Percentiles rank a stretch among this genome's conserved stretches.
phyloP scores from a whole-genome alignment of 2,888 invertebrate species.

The Gymnocheta viridis region DNA sequence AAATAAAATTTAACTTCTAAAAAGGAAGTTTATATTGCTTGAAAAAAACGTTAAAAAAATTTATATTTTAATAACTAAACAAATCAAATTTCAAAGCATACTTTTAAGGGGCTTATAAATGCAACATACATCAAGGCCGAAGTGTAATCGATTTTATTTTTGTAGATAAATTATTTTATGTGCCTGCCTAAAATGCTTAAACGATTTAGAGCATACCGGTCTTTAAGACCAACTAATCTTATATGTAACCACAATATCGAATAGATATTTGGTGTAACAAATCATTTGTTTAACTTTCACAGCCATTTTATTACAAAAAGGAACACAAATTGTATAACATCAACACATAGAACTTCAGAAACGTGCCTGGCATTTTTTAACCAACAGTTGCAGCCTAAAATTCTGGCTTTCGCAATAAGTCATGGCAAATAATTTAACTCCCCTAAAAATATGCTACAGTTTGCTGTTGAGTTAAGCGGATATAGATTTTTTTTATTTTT shows the following conservation, averaged over 20 bases:
- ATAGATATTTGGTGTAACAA: conserved; percentile 30
- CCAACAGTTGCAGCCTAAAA: not conserved
- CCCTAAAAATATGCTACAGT: conserved; percentile 9
- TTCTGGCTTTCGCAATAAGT: not conserved
- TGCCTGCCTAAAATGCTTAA: conserved; percentile 46
- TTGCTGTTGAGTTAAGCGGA: conserved; percentile 7
- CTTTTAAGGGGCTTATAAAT: not conserved
- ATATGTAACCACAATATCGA: conserved; percentile 23
- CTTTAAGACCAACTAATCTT: conserved; percentile 40
- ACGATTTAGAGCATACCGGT: not conserved
- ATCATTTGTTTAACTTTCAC: conserved; percentile 44
- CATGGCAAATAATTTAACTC: not conserved
- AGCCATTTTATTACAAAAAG: not conserved
- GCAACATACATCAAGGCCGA: not conserved
- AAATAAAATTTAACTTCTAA: not conserved
- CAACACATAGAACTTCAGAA: not conserved
- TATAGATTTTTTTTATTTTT: conserved; percentile 24
- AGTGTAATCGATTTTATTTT: not conserved
- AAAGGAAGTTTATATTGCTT: not conserved
- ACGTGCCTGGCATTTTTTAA: conserved; percentile 55
- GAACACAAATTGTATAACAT: conserved; percentile 19
- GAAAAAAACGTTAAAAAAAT: not conserved
- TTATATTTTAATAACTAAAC: not conserved
- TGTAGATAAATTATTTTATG: conserved; percentile 23
- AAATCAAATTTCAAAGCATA: not conserved